Percentiles rank a stretch among this genome's conserved stretches.
These are phyloP conservation scores for Syrmaticus mikado DNA, from an alignment of 2,113 vertebrate genomes.

Conservation along the genomic window DNA sequence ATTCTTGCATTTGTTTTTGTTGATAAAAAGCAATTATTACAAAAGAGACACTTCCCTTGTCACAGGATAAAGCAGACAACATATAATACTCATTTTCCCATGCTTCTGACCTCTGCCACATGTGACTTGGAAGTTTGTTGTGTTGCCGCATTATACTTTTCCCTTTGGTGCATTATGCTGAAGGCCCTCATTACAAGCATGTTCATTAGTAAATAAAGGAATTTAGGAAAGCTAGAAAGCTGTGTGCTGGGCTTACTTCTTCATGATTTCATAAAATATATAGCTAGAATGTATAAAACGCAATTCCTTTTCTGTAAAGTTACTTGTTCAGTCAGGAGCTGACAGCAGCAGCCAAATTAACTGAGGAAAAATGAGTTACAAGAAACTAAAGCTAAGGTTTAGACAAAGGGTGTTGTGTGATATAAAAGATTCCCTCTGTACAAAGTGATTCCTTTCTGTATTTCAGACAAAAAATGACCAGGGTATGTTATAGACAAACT, in stretches of 20 bases:
- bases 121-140: neutral
- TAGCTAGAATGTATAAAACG: neutral
- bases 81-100: neutral
- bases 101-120: neutral
- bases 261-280: slow-evolving; percentile 16
- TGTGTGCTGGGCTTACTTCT: slow-evolving; percentile 20
- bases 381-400: slow-evolving; percentile 21
- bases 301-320: slow-evolving; percentile 17
- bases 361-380: slow-evolving; percentile 33
- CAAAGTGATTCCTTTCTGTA: slow-evolving; percentile 8
- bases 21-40: neutral
- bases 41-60: neutral
- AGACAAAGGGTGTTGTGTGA: neutral
- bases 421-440: slow-evolving; percentile 12
- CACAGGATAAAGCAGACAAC: neutral
- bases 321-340: slow-evolving; percentile 25
- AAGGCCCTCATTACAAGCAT: neutral
- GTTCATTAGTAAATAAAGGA: slow-evolving; percentile 1
- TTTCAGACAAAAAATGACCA: neutral
- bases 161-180: neutral
- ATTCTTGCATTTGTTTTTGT: neutral
- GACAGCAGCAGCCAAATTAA: slow-evolving; percentile 36
- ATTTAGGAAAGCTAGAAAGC: neutral
- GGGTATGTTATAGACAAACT: neutral
- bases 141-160: neutral